These are phyloP conservation scores for Drosophila tsacasi DNA, from an alignment of 1,140 invertebrate species.

Conservation along the genomic window DNA sequence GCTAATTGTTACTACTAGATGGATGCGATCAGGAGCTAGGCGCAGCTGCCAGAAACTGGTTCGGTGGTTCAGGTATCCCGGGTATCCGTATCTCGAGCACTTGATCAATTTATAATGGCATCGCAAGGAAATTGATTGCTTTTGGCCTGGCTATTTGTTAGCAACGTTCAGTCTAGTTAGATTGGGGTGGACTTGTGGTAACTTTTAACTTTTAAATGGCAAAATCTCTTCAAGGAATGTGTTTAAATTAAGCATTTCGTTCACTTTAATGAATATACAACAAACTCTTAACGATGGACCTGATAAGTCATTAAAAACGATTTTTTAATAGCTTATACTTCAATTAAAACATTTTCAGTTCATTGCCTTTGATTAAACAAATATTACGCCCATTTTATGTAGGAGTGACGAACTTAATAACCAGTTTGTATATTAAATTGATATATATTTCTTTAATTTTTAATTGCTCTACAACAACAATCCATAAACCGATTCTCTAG, in stretches of 20 bases:
- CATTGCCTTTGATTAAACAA: not conserved
- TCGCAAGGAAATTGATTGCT: slow-evolving; percentile 61
- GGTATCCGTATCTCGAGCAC: slow-evolving; percentile 17
- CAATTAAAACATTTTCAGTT: too few relatives aligned
- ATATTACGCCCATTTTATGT: not conserved
- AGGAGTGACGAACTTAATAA: slow-evolving; percentile 10
- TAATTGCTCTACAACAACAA: not conserved
- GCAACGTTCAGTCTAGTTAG: not conserved
- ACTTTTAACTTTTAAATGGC: not conserved
- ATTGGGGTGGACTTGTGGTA: slow-evolving; percentile 14
- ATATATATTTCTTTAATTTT: not conserved
- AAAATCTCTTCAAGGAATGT: not conserved
- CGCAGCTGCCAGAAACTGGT: slow-evolving; percentile 30
- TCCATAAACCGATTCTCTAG: too few relatives aligned
- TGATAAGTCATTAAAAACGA: not conserved
- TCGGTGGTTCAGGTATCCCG: slow-evolving; percentile 11
- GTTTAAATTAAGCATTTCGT: not conserved
- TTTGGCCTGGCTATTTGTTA: slow-evolving; percentile 49
- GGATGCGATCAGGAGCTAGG: slow-evolving; percentile 5
- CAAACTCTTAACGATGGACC: not conserved
- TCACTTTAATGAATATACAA: not conserved
- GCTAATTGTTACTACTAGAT: slow-evolving; percentile 22
- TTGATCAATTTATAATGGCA: slow-evolving; percentile 50
- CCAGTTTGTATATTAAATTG: not conserved
- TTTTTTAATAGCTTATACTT: slow-evolving; percentile 3